Evolutionary conservation across 2,797 vertebrate genomes (phyloP), one percentile per base, ranked within the genome.

Genomic region (Agapornis canus): DNA sequence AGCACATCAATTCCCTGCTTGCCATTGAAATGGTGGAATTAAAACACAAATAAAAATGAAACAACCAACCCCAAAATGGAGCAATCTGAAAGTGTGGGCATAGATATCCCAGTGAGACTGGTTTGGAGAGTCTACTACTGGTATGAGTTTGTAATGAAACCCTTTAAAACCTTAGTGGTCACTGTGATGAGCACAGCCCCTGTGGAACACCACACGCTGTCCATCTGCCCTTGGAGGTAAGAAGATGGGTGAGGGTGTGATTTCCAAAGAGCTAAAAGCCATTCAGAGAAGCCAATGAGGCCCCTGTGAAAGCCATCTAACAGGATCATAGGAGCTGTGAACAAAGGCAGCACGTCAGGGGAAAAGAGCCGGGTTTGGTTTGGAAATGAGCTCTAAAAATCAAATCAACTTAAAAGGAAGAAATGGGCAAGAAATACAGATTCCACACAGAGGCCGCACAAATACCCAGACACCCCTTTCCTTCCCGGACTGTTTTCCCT

Each of bases 151-250:
- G 32, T 4, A 4, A 25, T 26, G 13, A 23, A 42, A 69, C 32
- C 5, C 18, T 39, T 57, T 0, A 9, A 68, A 47, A 15, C 4
- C 29, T 14, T 6, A 8, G n/a, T 4, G 47, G 73, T 8, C 17
- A 5, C 8, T 5, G 2, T 0, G 54, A 45, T 1, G 54, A 47
- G 43, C 72, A 15, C 29, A 15, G 37, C 20, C 65, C 39, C 31
- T 7, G n/a, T 9, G 47, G 26, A 35, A 10, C 23, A 2, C 7
- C 17, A 8, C 31, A 0, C 0, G 0, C 4, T 1, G 0, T 2
- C 68, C 32, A 1, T 10, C 16, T 22, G 26, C 11, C 42, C 43
- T 2, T 1, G 37, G 29, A 25, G 51, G 10, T 5, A 1, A 0
- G 27, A 43, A 31, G 43, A 17, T 10, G 27, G 45, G 32, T 5